These are phyloP conservation scores for Aptenodytes forsteri DNA, from an alignment of 2,113 vertebrate species.

Conservation along the genomic window DNA sequence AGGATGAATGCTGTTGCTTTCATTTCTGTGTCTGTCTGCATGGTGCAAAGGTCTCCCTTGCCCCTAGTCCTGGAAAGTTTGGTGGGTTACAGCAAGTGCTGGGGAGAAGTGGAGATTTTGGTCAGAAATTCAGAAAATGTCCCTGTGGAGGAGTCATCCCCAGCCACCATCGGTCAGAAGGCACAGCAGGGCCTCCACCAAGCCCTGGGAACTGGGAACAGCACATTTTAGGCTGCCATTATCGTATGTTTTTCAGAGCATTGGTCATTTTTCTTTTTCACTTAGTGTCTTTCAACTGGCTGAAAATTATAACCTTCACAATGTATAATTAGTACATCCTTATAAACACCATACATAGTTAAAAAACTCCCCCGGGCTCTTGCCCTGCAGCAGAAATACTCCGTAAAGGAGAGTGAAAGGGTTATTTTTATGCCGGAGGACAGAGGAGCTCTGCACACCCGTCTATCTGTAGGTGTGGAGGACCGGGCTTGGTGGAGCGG, in stretches of 20 bases:
- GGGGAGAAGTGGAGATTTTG: background rate
- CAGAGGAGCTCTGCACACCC: background rate
- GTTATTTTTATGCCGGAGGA: background rate
- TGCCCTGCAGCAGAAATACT: background rate
- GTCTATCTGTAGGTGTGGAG: background rate
- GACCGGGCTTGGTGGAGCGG: background rate
- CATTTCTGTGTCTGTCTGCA: background rate
- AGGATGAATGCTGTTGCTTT: background rate
- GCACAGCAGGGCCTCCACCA: background rate
- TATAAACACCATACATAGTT: background rate
- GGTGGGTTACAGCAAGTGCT: background rate
- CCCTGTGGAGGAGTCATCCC: background rate
- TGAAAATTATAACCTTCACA: background rate
- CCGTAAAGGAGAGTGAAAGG: background rate
- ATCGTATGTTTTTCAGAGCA: background rate
- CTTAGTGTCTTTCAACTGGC: background rate
- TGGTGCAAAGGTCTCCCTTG: background rate
- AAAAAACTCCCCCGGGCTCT: background rate
- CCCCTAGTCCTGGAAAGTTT: background rate
- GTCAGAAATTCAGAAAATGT: background rate
- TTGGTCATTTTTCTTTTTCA: background rate
- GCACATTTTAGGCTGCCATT: background rate
- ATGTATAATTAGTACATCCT: background rate
- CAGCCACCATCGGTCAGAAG: background rate
- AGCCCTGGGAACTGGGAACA: background rate